These are phyloP conservation scores for Seriola quinqueradiata DNA, from an alignment of 2,113 vertebrate species.

Conservation along the genomic window DNA sequence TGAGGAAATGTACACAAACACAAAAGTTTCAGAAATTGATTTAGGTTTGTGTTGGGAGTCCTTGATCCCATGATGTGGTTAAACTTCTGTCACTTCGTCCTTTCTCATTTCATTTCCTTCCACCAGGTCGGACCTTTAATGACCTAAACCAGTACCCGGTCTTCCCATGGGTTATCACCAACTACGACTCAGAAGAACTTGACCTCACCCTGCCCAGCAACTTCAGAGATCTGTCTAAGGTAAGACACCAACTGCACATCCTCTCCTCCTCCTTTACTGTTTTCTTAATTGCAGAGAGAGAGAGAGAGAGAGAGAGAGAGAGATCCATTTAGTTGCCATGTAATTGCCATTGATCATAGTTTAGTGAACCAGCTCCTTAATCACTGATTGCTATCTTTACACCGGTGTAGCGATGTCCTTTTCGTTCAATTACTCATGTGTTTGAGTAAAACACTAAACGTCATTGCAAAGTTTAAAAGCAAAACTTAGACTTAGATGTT, in stretches of 20 bases:
- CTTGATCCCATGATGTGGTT: neutral
- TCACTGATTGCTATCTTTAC: constrained; percentile 64
- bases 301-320: neutral
- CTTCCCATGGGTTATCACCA: constrained; percentile 99
- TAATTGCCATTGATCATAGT: constrained; percentile 77
- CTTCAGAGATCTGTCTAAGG: constrained; percentile 99
- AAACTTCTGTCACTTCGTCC: neutral
- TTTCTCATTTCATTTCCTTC: constrained; percentile 15
- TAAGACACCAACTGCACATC: constrained; percentile 64
- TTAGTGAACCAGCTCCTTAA: constrained; percentile 66
- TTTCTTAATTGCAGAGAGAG: neutral
- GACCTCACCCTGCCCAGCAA: constrained; percentile 98
- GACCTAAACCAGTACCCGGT: constrained; percentile 99
- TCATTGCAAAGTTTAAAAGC: neutral
- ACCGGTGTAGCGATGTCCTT: constrained; percentile 3
- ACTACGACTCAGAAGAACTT: constrained; percentile 95
- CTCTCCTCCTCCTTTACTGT: neutral
- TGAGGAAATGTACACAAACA: neutral
- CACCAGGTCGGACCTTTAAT: constrained; percentile 92
- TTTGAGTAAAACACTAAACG: neutral
- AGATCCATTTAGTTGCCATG: constrained; percentile 42
- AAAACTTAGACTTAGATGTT: neutral
- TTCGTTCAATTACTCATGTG: neutral
- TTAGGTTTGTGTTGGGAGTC: too few relatives aligned
- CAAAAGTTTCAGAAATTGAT: neutral